These are phyloP conservation scores for Xenopus borealis DNA, from an alignment of 2,113 vertebrate genomes.

Conservation along the genomic window DNA sequence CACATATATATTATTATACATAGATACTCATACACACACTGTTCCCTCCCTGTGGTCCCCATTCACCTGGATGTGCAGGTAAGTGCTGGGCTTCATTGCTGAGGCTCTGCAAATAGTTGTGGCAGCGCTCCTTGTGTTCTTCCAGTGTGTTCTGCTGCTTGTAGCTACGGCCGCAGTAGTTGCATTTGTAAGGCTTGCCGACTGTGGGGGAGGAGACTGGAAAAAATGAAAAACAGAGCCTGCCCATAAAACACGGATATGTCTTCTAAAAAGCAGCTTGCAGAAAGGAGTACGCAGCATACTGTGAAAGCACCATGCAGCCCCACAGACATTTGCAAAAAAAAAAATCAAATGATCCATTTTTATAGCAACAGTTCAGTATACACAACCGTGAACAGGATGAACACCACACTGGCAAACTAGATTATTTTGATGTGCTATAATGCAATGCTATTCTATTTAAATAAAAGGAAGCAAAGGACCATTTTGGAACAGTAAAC, in stretches of 20 bases:
- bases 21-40: no score
- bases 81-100: slow-evolving; percentile 71
- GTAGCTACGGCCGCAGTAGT: slow-evolving; percentile 92
- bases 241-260: slow-evolving; percentile 9
- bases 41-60: neutral
- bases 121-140: slow-evolving; percentile 89
- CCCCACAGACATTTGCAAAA: neutral
- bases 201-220: slow-evolving; percentile 86
- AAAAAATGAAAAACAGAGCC: slow-evolving; percentile 38
- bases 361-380: neutral
- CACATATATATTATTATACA: no score
- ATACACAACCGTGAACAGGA: no score
- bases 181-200: slow-evolving; percentile 94
- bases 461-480: no score
- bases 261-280: neutral
- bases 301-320: neutral
- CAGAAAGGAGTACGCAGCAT: neutral
- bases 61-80: slow-evolving; percentile 64
- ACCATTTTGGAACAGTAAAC: no score
- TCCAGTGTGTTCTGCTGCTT: slow-evolving; percentile 92
- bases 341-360: neutral
- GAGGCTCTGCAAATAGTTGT: slow-evolving; percentile 86
- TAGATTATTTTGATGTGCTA: neutral
- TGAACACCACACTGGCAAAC: neutral
- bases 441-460: no score